Evolutionary conservation across 2,888 invertebrate species (phyloP).

Genomic region (Macrophya annulata): DNA sequence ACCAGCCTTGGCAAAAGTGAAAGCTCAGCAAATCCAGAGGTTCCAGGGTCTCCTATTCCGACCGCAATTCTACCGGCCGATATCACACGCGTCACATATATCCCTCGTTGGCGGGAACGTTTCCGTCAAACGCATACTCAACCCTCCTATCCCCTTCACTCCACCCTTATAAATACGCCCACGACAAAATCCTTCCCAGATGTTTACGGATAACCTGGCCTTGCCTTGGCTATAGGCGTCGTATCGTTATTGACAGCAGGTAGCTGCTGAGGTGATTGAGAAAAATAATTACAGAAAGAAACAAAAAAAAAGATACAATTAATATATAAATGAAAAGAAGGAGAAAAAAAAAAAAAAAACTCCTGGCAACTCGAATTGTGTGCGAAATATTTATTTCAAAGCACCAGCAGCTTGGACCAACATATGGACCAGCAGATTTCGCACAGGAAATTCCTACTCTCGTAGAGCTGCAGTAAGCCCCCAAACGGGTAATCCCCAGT

Average conservation of each 20-base stretch:
- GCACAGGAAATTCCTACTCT: background rate
- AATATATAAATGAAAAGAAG: background rate
- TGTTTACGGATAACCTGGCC: slow-evolving; percentile 41
- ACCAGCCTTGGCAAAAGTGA: slow-evolving; percentile 63
- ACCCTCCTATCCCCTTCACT: slow-evolving; percentile 11
- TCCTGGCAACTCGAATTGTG: background rate
- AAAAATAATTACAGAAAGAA: background rate
- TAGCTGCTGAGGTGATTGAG: background rate
- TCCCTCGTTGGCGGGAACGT: slow-evolving; percentile 45
- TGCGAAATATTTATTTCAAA: background rate
- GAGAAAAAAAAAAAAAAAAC: background rate
- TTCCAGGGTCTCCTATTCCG: slow-evolving; percentile 48
- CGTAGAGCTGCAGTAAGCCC: background rate
- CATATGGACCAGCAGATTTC: background rate
- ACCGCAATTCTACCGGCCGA: slow-evolving; percentile 56
- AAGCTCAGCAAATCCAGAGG: slow-evolving; percentile 67
- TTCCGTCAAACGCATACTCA: slow-evolving; percentile 54
- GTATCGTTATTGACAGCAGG: slow-evolving; percentile 17
- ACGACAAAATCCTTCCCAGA: slow-evolving; percentile 27
- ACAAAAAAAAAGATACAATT: background rate
- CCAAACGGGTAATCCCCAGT: background rate
- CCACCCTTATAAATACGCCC: slow-evolving; percentile 25
- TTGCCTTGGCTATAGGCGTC: background rate
- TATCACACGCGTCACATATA: slow-evolving; percentile 55
- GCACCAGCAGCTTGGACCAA: background rate